phyloP scores from a whole-genome alignment of 2,113 vertebrate species.

The Nothobranchius furzeri region DNA sequence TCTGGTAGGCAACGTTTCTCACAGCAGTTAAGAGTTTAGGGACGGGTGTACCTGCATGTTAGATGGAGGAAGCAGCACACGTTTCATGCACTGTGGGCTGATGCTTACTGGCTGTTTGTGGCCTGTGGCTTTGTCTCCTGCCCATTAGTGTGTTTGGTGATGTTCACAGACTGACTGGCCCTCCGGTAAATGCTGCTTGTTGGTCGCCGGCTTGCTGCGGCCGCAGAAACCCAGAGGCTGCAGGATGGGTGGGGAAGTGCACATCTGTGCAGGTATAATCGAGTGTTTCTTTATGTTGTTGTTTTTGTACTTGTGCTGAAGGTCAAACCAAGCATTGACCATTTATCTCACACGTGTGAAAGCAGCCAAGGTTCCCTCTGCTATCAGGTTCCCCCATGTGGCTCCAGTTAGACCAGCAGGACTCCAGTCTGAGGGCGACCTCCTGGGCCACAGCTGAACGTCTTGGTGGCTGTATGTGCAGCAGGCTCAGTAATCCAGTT shows the following conservation, averaged over 20 bases:
- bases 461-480: conserved; percentile 25
- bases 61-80: conserved; percentile 67
- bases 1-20: conserved; percentile 29
- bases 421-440: conserved; percentile 60
- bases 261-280: conserved; percentile 3
- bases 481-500: conserved; percentile 42
- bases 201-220: conserved; percentile 65
- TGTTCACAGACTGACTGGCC: conserved; percentile 66
- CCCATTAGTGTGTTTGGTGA: conserved; percentile 80
- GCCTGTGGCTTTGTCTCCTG: conserved; percentile 79
- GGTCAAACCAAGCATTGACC: conserved; percentile 32
- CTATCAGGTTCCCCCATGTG: conserved; percentile 74
- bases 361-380: conserved; percentile 48
- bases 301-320: conserved; percentile 7
- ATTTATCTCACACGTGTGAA: conserved; percentile 48
- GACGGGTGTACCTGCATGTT: conserved; percentile 69
- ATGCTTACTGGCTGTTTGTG: conserved; percentile 81
- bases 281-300: neutral
- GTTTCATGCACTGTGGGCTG: conserved; percentile 75
- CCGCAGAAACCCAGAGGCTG: conserved; percentile 75
- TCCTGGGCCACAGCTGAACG: conserved; percentile 45
- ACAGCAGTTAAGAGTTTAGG: conserved; percentile 31
- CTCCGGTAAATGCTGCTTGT: conserved; percentile 78
- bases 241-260: conserved; percentile 58
- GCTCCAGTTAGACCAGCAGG: conserved; percentile 69